Evolutionary conservation across 2,888 invertebrate species (phyloP), one percentile per base, ranked within the genome.

Genomic region (Melipona beecheii): DNA sequence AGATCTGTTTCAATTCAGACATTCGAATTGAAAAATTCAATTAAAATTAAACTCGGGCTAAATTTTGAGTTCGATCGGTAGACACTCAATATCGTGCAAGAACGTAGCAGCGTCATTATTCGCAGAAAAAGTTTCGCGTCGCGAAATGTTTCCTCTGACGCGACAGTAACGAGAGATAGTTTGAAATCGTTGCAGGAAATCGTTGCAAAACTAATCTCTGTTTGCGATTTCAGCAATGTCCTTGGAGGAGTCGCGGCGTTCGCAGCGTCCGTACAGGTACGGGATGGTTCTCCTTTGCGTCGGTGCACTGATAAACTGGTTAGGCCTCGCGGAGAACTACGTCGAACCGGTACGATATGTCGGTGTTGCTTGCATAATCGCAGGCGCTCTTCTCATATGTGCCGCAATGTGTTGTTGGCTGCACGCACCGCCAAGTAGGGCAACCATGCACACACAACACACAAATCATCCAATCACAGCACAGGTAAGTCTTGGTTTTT

Each of bases 321-420:
- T 97, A 85, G 97, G 97, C 43, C 95, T 97, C 86, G 97, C 97
- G 0, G 97, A 97, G 92, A 96, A 96, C 93, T 97, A 96, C 93
- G 96, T 97, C 76, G 97, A 97, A 93, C 97, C 97, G 11, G 96
- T 96, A 87, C 95, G 97, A 92, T 97, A 97, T 94, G 96, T 97
- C 88, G 97, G 97, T 86, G 97, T 97, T 81, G 97, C 97, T 43
- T 96, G 97, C 94, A 97, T 97, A 89, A 96, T 97, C n/a, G 96
- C 96, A 27, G 97, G 97, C 54, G 96, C 97, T 2, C 95, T 97
- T 87, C 96, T 97, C 91, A 97, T 97, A 91, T 97, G 97, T 92
- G 96, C 96, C 43, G 97, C 97, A 78, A 97, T 97, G 96, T 97
- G 97, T 94, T 96, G 97, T 94, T 97, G 97, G 97, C 95, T 97